phyloP scores from a whole-genome alignment of 2,888 invertebrate genomes.

The Hirtodrosophila alboralis region DNA sequence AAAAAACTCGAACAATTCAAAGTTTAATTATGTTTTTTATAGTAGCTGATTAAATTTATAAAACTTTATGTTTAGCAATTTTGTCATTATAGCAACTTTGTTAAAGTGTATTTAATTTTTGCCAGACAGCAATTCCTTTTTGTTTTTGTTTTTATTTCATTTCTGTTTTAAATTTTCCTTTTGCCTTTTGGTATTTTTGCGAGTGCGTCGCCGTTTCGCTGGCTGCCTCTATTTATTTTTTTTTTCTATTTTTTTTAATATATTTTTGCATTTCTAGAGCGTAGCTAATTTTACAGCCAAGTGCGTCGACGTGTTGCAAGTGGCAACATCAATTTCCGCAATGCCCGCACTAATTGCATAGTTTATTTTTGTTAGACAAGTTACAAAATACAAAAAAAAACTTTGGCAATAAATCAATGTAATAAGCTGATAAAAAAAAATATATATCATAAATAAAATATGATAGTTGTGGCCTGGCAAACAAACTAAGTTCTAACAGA shows the following conservation, averaged over 20 bases:
- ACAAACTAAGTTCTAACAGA: conserved; percentile 40
- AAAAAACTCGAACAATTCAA: too few species aligned
- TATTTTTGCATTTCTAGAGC: conserved; percentile 62
- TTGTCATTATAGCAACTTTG: too few species aligned
- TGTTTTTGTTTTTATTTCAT: conserved; percentile 23
- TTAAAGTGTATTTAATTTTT: too few species aligned
- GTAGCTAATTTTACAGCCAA: conserved; percentile 63
- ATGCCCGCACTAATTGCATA: conserved; percentile 43
- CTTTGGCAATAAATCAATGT: conserved; percentile 51
- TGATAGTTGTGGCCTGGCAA: conserved; percentile 5
- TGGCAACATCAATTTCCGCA: conserved; percentile 47
- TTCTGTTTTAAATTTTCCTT: conserved; percentile 9
- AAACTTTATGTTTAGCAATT: too few species aligned
- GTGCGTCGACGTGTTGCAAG: conserved; percentile 40
- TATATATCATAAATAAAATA: conserved; percentile 22
- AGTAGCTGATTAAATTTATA: too few species aligned
- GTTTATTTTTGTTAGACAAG: conserved; percentile 11
- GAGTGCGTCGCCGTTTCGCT: conserved; percentile 53
- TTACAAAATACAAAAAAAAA: too few species aligned
- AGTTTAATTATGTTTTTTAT: too few species aligned
- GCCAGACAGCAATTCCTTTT: too few species aligned
- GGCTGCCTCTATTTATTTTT: conserved; percentile 40
- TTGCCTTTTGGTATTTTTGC: conserved; percentile 21
- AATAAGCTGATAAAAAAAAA: conserved; percentile 24
- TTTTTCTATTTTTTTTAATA: conserved; percentile 13